Base-by-base conservation (phyloP, 2,888 invertebrate species). In the Actias luna region DNA sequence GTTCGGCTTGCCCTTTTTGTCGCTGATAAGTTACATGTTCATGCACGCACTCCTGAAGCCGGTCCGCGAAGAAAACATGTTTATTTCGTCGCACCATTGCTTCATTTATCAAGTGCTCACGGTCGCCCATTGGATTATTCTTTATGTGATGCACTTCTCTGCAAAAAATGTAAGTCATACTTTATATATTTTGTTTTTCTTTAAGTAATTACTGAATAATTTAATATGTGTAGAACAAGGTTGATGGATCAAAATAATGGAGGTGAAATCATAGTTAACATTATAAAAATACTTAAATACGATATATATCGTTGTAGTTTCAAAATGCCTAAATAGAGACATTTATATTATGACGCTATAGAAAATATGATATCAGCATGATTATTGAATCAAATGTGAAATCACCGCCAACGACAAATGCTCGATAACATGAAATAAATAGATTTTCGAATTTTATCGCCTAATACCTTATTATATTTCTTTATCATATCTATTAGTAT, bases 11-110 rank as follows among this genome's bases (percentile, higher is more conserved):
- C 10, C 85, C 82, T 22, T 78, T 75, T 18, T 67, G 70, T 52
- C 78, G 79, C 67, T 84, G 90, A 71, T 94, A 96, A 52, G 85
- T 87, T 1, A 96, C 88, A 67, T 94, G 94, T 64, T 93, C 93
- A 63, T 95, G 93, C 0, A 96, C 94, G 39, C 94, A 93, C 69
- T 95, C 95, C 75, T 95, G 94, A 18, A 96, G 85, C n/a, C 94
- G 93, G 72, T 96, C 96, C 0, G 96, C 95, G 65, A 95, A 88
- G 52, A 96, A 89, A 22, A 95, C 93, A 66, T 94, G 93, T 67
- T 95, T 95, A 66, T 95, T 94, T 58, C 94, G 93, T 3, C 91
- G 89, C 46, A 94, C 87, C 84, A 93, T 88, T 4, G 88, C 87
- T 65, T 87, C 88, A 71, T 94, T 94, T 58, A 94, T 83, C 58